Conservation (phyloP, 2,888 invertebrate genomes). For the Thymelicus sylvestris region DNA sequence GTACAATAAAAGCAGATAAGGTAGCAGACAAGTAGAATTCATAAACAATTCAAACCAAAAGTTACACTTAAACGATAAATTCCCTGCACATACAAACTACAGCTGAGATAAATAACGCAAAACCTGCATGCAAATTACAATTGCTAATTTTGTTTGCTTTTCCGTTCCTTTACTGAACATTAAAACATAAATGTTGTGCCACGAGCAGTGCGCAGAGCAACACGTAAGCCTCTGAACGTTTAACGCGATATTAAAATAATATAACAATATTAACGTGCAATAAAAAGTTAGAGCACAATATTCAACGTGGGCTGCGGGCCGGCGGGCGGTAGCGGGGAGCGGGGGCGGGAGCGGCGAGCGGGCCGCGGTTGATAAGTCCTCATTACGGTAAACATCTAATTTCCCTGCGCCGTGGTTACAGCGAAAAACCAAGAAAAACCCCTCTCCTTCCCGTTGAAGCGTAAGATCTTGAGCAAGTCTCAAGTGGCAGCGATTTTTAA, state of each 20-base stretch:
- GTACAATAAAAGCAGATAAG: no score
- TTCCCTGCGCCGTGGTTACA: constrained; percentile 62
- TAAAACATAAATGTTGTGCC: constrained; percentile 3
- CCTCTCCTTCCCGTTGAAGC: constrained; percentile 54
- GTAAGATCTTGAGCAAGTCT: constrained; percentile 44
- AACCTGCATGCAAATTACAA: not conserved
- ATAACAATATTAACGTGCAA: constrained; percentile 41
- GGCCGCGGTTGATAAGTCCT: constrained; percentile 59
- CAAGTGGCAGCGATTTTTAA: constrained; percentile 40
- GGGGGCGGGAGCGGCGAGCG: not conserved
- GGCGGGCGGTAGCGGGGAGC: not conserved
- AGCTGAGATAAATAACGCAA: no score
- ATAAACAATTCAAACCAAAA: no score
- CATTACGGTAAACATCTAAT: constrained; percentile 74
- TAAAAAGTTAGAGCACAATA: constrained; percentile 65
- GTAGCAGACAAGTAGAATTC: no score
- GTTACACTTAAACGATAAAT: no score
- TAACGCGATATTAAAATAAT: constrained; percentile 30
- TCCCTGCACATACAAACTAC: no score
- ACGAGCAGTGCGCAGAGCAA: not conserved
- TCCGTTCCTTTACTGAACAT: not conserved
- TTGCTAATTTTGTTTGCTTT: constrained; percentile 2
- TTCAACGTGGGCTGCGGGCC: constrained; percentile 46
- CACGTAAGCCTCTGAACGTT: not conserved
- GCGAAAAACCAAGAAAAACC: constrained; percentile 70